phyloP scores from a whole-genome alignment of 2,797 vertebrate genomes.

The Sciaenops ocellatus region DNA sequence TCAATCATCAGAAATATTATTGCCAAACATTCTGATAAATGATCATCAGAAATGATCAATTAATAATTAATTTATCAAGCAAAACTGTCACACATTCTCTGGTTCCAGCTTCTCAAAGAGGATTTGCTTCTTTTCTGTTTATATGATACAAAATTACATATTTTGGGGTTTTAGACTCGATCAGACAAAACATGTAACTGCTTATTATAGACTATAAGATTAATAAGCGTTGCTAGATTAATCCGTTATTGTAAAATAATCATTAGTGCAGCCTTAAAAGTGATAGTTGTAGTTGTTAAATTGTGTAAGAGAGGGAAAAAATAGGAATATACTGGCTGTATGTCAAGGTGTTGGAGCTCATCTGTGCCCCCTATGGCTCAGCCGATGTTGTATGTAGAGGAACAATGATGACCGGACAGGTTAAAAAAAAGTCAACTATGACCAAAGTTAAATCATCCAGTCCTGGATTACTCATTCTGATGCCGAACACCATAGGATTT shows the following conservation, averaged over 20 bases:
- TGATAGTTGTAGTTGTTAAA: no score
- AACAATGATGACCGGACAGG: not conserved
- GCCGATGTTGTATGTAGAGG: not conserved
- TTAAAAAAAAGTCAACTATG: not conserved
- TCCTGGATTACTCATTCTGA: conserved; percentile 44
- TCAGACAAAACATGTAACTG: not conserved
- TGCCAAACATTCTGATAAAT: no score
- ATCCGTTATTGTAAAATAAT: not conserved
- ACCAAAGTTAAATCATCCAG: not conserved
- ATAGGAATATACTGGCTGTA: not conserved
- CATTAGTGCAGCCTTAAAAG: not conserved
- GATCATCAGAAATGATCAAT: no score
- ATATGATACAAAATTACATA: not conserved
- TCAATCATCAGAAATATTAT: not conserved
- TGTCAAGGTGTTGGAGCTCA: not conserved
- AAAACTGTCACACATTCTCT: not conserved
- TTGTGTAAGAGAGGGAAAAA: no score
- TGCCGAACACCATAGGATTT: conserved; percentile 22
- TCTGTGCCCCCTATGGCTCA: conserved; percentile 20
- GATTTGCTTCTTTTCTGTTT: not conserved
- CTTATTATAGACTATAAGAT: not conserved
- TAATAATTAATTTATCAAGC: not conserved
- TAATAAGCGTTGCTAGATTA: not conserved
- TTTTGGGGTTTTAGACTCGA: not conserved
- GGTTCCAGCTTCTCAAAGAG: not conserved